Evolutionary conservation across 2,888 invertebrate genomes (phyloP), one percentile per base, ranked within the genome.

Genomic region (Ornithoptera priamus): DNA sequence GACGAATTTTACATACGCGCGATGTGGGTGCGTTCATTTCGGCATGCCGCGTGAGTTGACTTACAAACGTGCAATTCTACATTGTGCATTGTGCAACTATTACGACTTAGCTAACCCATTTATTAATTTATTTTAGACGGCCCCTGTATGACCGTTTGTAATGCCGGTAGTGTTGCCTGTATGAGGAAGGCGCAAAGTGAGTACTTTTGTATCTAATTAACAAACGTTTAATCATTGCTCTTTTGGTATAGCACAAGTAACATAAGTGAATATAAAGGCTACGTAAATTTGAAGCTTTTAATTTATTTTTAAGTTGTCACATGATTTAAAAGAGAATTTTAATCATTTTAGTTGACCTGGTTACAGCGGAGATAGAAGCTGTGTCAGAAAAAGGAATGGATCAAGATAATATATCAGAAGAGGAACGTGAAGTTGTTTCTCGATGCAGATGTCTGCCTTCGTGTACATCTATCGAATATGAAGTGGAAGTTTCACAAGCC

Each of bases 401-500:
- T 18, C 67, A 70, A 46, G 82, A 82, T 62, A 84, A 85, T 18
- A 79, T 81, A 1, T 72, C 89, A 1, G 80, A 79, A 0, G 81
- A 87, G 56, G 87, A 90, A 0, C 79, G 84, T 0, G 74, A 80
- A 10, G 83, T 90, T 1, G 88, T 89, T 0, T 71, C 81, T 0
- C 72, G 76, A 10, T 95, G 95, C 79, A 87, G 92, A 71, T 95
- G 95, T 77, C 83, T 95, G 22, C 94, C 94, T 63, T 90, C 95
- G 0, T 96, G 96, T 80, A 95, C 95, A 0, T 95, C 95, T 0
- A 93, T 96, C 59, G 94, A 94, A 22, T 96, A 96, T 76, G 95
- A 95, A 75, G 95, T 95, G 0, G 96, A 96, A 81, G 95, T 94
- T 0, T 96, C 96, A 0, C 96, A 96, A 78, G 95, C 95, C 0